Conservation (phyloP, 2,888 invertebrate genomes). For the Drosophila ustulata region DNA sequence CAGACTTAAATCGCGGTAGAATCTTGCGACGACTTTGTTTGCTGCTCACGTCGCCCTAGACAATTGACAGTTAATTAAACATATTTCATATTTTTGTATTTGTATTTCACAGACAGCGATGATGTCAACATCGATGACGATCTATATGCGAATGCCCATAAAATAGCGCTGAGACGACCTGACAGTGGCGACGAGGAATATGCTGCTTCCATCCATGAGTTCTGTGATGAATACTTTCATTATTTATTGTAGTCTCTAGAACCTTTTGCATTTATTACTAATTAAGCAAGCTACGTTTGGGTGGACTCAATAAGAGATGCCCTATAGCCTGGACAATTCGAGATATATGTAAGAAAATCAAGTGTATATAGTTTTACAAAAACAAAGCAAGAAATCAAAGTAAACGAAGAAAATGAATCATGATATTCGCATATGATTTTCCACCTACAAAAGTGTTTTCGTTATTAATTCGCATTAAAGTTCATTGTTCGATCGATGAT, state of each 20-base stretch:
- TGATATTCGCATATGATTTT: neutral
- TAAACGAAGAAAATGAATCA: neutral
- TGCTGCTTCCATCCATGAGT: conserved; percentile 71
- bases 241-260: conserved; percentile 61
- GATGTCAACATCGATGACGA: conserved; percentile 82
- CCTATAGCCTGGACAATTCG: neutral
- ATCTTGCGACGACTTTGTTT: neutral
- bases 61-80: conserved; percentile 38
- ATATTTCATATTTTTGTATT: conserved; percentile 1
- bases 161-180: conserved; percentile 74
- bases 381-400: neutral
- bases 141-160: conserved; percentile 83
- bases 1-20: neutral
- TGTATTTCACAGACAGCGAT: conserved; percentile 51
- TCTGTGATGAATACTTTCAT: conserved; percentile 82
- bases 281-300: neutral
- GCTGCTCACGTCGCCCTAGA: neutral
- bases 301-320: neutral
- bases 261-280: neutral
- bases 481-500: no score
- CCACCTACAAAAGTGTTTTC: neutral
- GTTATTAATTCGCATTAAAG: neutral
- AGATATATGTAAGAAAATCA: neutral
- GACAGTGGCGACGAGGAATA: conserved; percentile 82
- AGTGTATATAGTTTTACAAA: neutral